Percentiles rank a stretch among this genome's conserved stretches.
These are phyloP conservation scores for Pangasianodon gigas DNA, from an alignment of 2,113 vertebrate genomes.

Conservation along the genomic window DNA sequence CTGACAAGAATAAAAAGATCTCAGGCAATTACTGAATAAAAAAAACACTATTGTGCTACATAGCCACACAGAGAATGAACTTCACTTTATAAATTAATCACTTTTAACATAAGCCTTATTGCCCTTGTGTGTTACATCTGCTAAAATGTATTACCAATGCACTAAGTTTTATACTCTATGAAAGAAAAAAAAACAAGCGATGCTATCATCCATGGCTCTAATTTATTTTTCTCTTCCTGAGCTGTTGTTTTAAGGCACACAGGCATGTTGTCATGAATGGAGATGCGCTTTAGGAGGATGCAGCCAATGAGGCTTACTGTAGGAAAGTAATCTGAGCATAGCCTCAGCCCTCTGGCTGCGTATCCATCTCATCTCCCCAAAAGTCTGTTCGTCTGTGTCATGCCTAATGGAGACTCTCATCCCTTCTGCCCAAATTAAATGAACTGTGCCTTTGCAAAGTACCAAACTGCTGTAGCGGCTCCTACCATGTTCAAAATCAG, in stretches of 20 bases:
- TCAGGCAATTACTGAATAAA: conserved; percentile 30
- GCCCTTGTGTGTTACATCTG: conserved; percentile 1
- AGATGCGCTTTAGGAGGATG: conserved; percentile 45
- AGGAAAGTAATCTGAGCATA: conserved; percentile 55
- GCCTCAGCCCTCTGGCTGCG: conserved; percentile 53
- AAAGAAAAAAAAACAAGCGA: background rate
- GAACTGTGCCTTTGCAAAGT: conserved; percentile 55
- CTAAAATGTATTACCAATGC: background rate
- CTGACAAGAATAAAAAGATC: conserved; percentile 38
- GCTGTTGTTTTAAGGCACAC: conserved; percentile 43
- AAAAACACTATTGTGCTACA: background rate
- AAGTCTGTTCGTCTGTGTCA: conserved; percentile 48
- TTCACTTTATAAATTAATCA: conserved; percentile 30
- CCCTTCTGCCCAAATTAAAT: conserved; percentile 55
- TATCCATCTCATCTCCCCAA: conserved; percentile 53
- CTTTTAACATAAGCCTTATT: conserved; percentile 14
- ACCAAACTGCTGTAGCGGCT: conserved; percentile 21
- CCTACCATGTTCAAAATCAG: conserved; percentile 5
- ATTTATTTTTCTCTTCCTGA: conserved; percentile 17
- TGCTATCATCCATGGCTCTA: conserved; percentile 9
- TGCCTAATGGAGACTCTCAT: conserved; percentile 57
- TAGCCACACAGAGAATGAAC: conserved; percentile 12
- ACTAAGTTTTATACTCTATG: background rate
- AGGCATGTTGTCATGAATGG: conserved; percentile 42
- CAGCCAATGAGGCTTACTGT: conserved; percentile 55